phyloP scores from a whole-genome alignment of 2,113 vertebrate genomes.

The Scytalopus superciliaris region DNA sequence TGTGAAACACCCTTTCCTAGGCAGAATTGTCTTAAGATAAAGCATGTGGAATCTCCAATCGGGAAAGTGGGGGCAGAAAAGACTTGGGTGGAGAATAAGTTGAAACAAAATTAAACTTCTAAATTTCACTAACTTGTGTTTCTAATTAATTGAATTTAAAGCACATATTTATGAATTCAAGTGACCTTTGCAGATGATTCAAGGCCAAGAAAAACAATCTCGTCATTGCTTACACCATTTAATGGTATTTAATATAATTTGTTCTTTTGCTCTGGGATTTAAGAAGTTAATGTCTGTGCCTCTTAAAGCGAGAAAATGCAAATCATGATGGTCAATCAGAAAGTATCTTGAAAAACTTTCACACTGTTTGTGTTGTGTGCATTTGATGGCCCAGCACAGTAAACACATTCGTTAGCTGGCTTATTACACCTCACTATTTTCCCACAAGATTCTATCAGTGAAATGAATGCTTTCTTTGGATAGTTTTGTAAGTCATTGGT shows the following conservation, averaged over 20 bases:
- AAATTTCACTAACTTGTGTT: slow-evolving; percentile 61
- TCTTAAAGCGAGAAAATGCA: not conserved
- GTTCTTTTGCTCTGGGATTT: not conserved
- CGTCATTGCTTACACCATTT: not conserved
- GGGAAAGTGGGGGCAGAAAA: slow-evolving; percentile 35
- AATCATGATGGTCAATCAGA: not conserved
- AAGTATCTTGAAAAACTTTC: not conserved
- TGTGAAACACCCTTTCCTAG: slow-evolving; percentile 29
- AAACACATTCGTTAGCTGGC: not conserved
- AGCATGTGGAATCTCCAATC: slow-evolving; percentile 50
- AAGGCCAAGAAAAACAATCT: slow-evolving; percentile 46
- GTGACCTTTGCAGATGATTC: slow-evolving; percentile 59
- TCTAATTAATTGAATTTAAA: slow-evolving; percentile 69
- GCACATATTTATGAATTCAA: slow-evolving; percentile 56
- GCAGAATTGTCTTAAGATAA: slow-evolving; percentile 19
- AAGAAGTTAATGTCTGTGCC: slow-evolving; percentile 9
- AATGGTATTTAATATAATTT: not conserved
- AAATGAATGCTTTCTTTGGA: not conserved
- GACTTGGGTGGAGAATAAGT: slow-evolving; percentile 51
- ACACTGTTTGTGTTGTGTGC: not conserved
- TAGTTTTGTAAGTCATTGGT: not conserved
- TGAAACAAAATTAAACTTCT: slow-evolving; percentile 52
- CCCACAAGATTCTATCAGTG: not conserved
- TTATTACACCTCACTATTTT: not conserved
- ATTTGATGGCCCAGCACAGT: not conserved